Conservation (phyloP, 1,140 invertebrate species). For the Druon quercuslanigerum region DNA sequence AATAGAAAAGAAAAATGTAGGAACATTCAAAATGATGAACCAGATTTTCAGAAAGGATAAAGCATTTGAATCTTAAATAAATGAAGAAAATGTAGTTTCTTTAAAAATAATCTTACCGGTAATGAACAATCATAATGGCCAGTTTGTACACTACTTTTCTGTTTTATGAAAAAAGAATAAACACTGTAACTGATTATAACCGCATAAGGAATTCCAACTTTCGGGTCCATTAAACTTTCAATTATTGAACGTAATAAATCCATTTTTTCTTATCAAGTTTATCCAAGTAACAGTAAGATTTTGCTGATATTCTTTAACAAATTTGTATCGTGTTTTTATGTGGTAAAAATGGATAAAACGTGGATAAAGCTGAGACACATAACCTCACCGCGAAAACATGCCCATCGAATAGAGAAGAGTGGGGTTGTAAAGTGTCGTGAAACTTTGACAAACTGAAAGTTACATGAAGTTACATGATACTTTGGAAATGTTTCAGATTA, state of each 20-base stretch:
- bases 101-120: background rate
- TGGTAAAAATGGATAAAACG: no score
- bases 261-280: background rate
- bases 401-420: no score
- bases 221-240: conserved; percentile 34
- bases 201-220: conserved; percentile 37
- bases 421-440: no score
- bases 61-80: no score
- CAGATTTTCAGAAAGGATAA: background rate
- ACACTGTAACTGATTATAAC: conserved; percentile 42
- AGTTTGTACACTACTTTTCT: conserved; percentile 6
- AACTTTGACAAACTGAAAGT: no score
- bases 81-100: background rate
- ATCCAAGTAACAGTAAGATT: no score
- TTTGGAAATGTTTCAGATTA: no score
- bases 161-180: conserved; percentile 44
- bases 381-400: no score
- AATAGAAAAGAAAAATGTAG: background rate
- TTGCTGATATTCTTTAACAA: no score
- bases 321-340: no score
- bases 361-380: no score
- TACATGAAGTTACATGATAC: no score
- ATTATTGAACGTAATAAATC: conserved; percentile 29
- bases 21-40: background rate
- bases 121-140: background rate